A percentile compares a stretch with the other conserved stretches of the same genome.
These are phyloP conservation scores for Vulpes lagopus DNA, from an alignment of 2,113 vertebrate genomes.

Conservation along the genomic window DNA sequence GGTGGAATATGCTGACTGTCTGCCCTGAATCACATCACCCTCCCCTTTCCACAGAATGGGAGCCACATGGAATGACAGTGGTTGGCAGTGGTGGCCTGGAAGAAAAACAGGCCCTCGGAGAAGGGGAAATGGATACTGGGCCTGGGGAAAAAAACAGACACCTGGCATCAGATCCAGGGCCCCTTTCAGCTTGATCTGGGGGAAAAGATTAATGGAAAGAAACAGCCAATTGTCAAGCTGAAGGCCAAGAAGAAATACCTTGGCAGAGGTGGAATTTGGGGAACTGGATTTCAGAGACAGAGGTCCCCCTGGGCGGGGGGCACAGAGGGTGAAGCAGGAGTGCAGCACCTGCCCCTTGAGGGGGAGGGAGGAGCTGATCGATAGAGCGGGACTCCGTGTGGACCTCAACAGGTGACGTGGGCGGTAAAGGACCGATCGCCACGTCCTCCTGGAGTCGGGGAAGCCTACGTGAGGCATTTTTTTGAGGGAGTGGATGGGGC, in stretches of 20 bases:
- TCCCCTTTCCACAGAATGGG: background rate
- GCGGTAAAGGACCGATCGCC: accelerated
- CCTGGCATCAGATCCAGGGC: background rate
- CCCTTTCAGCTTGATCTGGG: background rate
- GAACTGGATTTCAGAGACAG: background rate
- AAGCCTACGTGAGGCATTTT: background rate
- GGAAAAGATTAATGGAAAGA: background rate
- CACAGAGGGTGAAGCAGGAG: too few species aligned
- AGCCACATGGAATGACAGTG: background rate
- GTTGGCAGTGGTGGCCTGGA: too few species aligned
- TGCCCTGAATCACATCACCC: background rate
- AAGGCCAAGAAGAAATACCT: background rate
- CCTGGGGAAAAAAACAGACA: background rate
- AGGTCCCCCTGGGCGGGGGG: accelerated
- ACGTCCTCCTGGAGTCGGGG: accelerated
- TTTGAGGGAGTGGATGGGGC: background rate
- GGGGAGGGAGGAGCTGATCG: background rate
- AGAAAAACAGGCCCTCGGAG: background rate
- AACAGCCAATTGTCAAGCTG: background rate
- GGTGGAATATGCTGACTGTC: background rate
- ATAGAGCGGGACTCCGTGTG: background rate
- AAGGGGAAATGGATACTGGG: background rate
- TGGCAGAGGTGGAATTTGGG: background rate
- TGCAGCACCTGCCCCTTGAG: background rate
- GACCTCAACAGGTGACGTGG: background rate